These are phyloP conservation scores for Hemibagrus wyckioides DNA, from an alignment of 2,113 vertebrate genomes.

Conservation along the genomic window DNA sequence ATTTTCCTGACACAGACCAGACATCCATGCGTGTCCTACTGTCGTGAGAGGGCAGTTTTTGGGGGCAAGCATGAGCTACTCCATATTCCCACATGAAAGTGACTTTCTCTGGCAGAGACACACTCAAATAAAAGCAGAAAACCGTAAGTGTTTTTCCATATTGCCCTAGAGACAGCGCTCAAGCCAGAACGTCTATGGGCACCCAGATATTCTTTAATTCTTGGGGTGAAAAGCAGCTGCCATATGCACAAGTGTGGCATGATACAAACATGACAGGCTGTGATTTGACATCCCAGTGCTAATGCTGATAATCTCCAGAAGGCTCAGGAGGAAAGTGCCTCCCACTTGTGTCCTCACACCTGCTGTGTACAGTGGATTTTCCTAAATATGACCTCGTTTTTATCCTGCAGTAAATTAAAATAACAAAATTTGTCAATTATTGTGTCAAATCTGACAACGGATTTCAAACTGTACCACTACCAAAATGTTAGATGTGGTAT, in stretches of 20 bases:
- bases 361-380: constrained; percentile 59
- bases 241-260: constrained; percentile 45
- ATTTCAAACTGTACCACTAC: background rate
- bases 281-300: constrained; percentile 57
- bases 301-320: constrained; percentile 69
- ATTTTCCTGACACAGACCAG: constrained; percentile 58
- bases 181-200: constrained; percentile 17
- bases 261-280: constrained; percentile 62
- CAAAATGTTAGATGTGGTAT: background rate
- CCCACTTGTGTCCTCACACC: constrained; percentile 60
- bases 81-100: constrained; percentile 66
- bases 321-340: constrained; percentile 54
- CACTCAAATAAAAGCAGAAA: constrained; percentile 64
- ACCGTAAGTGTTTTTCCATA: constrained; percentile 67
- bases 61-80: constrained; percentile 59
- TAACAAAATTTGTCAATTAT: background rate
- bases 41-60: constrained; percentile 58
- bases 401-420: constrained; percentile 37
- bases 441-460: background rate
- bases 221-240: constrained; percentile 46
- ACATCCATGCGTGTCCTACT: constrained; percentile 50
- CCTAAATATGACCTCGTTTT: constrained; percentile 44
- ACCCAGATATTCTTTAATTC: constrained; percentile 38
- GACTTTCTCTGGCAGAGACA: constrained; percentile 58
- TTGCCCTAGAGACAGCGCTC: constrained; percentile 55